phyloP scores from a whole-genome alignment of 2,797 vertebrate species.

The Onychomys leucogaster region DNA sequence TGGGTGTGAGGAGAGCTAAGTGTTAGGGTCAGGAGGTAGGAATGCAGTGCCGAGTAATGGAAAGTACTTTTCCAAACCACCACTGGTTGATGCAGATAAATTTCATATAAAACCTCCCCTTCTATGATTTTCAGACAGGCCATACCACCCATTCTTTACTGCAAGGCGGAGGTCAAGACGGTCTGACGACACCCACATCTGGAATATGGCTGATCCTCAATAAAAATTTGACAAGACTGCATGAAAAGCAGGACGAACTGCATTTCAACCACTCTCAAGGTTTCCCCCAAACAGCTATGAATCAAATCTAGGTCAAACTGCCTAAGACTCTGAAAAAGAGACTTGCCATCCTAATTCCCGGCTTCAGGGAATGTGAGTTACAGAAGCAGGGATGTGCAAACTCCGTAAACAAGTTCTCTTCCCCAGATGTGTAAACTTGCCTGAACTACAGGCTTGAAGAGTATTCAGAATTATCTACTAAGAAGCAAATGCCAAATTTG shows the following conservation, averaged over 20 bases:
- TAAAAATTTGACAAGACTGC: background rate
- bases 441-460: background rate
- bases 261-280: background rate
- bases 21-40: background rate
- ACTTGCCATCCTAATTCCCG: background rate
- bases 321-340: background rate
- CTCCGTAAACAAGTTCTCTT: background rate
- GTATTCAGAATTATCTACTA: background rate
- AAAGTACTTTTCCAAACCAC: background rate
- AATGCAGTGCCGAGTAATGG: background rate
- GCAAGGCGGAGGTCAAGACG: background rate
- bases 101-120: background rate
- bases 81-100: background rate
- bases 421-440: background rate
- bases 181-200: background rate
- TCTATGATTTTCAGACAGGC: background rate
- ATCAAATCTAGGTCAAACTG: conserved; percentile 9
- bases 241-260: background rate
- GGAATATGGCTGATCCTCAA: background rate
- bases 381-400: background rate
- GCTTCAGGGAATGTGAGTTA: background rate
- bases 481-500: background rate
- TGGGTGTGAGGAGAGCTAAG: background rate
- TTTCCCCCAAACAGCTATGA: conserved; percentile 11
- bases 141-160: background rate